Base-by-base conservation (phyloP, 2,113 vertebrate genomes). In the Ceyx melanurus region DNA sequence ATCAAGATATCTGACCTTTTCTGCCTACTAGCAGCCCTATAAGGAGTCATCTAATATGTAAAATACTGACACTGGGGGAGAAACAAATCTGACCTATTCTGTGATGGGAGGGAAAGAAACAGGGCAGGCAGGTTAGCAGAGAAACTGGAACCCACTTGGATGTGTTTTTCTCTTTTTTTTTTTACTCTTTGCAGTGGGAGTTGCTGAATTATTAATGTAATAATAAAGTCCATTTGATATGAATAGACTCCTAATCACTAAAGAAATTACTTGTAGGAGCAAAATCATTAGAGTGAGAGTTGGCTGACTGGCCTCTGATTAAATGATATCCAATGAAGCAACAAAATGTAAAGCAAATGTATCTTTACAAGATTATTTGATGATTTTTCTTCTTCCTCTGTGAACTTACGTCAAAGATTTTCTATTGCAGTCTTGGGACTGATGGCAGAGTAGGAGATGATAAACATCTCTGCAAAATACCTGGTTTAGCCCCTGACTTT, bases 161-260 rank as follows among this genome's bases (percentile, higher is more conserved):
- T 54, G 4, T 64, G 33, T 11, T 90, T 91, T 81, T 42, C 20
- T 83, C 7, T 6, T 53, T 79, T 35, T 35, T 35, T 35, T 70
- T 81, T 57, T 54, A 20, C 10, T 73, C 20, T 62, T 84, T 87
- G 15, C 53, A 65, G 6, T 84, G 29, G 40, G 50, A 89, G 50
- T 21, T 91, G 66, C 58, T 94, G 74, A 89, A 76, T 84, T 91
- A 76, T 87, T 91, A 68, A 82, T 68, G 21, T 33, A 92, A 66
- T 92, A 88, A 83, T 88, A 86, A 82, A 82, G 42, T 45, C 58
- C 20, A 85, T 92, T 87, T 84, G 48, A 65, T 87, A 87, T 65
- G 29, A 82, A 86, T 65, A 79, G 57, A 58, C 16, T 78, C 40
- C 35, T 84, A 84, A 76, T 84, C 48, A 58, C 84, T 50, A 65